Percentiles rank a stretch among this genome's conserved stretches.
Evolutionary conservation across 2,797 vertebrate species (phyloP).

Genomic region (Lutjanus argentimaculatus): DNA sequence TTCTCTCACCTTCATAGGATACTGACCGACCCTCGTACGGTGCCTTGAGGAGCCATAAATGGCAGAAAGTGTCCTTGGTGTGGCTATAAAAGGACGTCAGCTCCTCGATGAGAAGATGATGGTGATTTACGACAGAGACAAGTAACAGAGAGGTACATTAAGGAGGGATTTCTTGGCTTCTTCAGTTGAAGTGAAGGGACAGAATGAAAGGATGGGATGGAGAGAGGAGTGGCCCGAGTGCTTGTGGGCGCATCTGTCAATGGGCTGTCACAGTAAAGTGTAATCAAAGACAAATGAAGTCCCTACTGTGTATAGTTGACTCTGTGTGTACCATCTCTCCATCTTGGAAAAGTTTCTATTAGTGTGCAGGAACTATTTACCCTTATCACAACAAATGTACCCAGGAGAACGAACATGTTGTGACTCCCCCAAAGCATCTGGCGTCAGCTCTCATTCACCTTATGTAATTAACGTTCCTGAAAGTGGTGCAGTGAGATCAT

Average conservation of each 20-base stretch:
- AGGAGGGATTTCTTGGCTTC: slow-evolving; percentile 65
- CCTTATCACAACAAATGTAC: slow-evolving; percentile 51
- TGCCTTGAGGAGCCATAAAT: slow-evolving; percentile 82
- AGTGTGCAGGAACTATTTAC: slow-evolving; percentile 34
- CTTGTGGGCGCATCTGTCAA: slow-evolving; percentile 65
- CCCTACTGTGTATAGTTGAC: slow-evolving; percentile 34
- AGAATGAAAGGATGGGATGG: slow-evolving; percentile 50
- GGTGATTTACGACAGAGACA: slow-evolving; percentile 71
- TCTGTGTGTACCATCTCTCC: slow-evolving; percentile 26
- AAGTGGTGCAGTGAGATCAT: slow-evolving; percentile 46
- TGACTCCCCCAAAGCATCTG: slow-evolving; percentile 12
- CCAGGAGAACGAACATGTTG: slow-evolving; percentile 47
- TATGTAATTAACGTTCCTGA: slow-evolving; percentile 28
- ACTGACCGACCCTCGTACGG: slow-evolving; percentile 27
- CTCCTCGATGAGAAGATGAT: slow-evolving; percentile 54
- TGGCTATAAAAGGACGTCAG: slow-evolving; percentile 86
- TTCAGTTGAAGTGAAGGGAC: slow-evolving; percentile 47
- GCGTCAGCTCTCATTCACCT: slow-evolving; percentile 38
- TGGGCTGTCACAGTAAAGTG: slow-evolving; percentile 49
- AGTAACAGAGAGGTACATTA: slow-evolving; percentile 38
- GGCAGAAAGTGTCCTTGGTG: slow-evolving; percentile 82
- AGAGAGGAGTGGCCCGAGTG: slow-evolving; percentile 59
- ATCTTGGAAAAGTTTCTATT: slow-evolving; percentile 34
- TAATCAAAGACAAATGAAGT: slow-evolving; percentile 61
- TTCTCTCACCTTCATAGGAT: slow-evolving; percentile 74